Evolutionary conservation across 2,113 vertebrate species (phyloP), one percentile per base, ranked within the genome.

Genomic region (Pseudopipra pipra): DNA sequence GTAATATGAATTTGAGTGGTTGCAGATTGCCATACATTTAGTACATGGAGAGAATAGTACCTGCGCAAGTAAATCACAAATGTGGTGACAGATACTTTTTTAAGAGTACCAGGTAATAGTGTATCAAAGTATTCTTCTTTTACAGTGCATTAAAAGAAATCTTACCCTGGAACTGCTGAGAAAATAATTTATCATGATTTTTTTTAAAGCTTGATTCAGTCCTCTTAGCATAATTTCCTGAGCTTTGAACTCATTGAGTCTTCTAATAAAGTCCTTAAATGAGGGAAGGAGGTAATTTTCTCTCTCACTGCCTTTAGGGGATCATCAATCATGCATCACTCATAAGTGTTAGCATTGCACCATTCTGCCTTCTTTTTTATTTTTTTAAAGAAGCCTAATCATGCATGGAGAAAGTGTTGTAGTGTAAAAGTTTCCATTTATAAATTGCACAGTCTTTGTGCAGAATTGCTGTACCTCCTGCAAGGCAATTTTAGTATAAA

Each of bases 221-320:
- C 81, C 87, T 96, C 86, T 95, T 95, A 93, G 87, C 93, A 92
- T 94, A 91, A 95, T 95, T 96, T 95, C 90, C 88, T 94, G 94
- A 96, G 95, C 89, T 97, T 96, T 97, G 91, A 96, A 92, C 94
- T 93, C 93, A 84, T 68, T 75, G 94, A 96, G 61, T 95, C 93
- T 95, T 92, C 92, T 96, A 97, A 96, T 96, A 93, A 89, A 85
- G 96, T 72, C 80, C 83, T 94, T 93, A 96, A 94, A 97, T 84
- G 93, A 91, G 87, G 47, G 75, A 94, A 96, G 75, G 85, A 96
- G 85, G 93, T 91, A 97, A 95, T 97, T 96, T 97, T 95, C 96
- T 93, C 87, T 95, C 75, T 95, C 56, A 30, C 35, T 93, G 87
- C 94, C 95, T 94, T 94, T 90, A 93, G 91, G 94, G 89, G 82